Conservation (phyloP, 2,113 vertebrate species). For the Aspidoscelis tigris region DNA sequence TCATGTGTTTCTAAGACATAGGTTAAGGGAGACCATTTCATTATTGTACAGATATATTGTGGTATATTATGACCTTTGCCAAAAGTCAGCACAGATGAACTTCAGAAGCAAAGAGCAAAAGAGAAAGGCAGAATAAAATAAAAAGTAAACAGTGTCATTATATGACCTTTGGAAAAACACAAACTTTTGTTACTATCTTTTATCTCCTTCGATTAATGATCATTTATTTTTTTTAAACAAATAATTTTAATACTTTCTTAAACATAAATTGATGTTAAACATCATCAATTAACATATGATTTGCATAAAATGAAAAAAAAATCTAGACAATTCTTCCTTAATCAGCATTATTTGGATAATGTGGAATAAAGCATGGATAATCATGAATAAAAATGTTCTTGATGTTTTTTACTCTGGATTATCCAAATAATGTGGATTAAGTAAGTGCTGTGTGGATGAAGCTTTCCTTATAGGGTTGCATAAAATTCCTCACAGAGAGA, state of each 20-base stretch:
- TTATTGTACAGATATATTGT: not conserved
- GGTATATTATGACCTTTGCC: not conserved
- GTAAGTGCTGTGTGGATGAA: not conserved
- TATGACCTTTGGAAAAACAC: not conserved
- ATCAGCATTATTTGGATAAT: not conserved
- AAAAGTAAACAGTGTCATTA: not conserved
- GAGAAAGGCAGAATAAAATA: not conserved
- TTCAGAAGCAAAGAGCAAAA: not conserved
- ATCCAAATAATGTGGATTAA: too few relatives aligned
- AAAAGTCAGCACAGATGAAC: constrained; percentile 6
- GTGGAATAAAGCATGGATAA: too few relatives aligned
- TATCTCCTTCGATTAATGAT: not conserved
- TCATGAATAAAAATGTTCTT: too few relatives aligned
- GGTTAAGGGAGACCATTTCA: not conserved
- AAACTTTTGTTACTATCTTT: not conserved
- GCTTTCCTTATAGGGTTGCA: not conserved
- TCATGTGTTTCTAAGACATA: fast-evolving
- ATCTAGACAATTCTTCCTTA: not conserved
- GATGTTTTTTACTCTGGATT: too few relatives aligned
- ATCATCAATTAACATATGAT: too few relatives aligned
- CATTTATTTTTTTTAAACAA: too few relatives aligned
- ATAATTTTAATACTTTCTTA: not conserved
- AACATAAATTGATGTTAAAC: not conserved
- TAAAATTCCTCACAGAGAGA: not conserved
- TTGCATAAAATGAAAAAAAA: not conserved